A percentile compares a stretch with the other conserved stretches of the same genome.
Evolutionary conservation across 2,797 vertebrate species (phyloP).

Genomic region (Tangara arthus): DNA sequence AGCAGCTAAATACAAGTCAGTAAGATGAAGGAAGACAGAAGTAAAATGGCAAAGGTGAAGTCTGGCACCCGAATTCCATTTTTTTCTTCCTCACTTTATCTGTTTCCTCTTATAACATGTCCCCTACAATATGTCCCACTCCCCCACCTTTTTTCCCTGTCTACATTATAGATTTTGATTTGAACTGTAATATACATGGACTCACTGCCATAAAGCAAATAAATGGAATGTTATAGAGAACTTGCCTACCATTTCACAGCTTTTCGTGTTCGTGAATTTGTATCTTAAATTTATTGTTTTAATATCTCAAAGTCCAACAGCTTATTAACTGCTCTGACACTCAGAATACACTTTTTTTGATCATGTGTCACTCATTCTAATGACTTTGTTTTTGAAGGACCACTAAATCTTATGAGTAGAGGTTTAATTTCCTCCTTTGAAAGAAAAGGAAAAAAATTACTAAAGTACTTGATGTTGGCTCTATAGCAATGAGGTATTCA

Average conservation of each 20-base stretch:
- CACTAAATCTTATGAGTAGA: slow-evolving; percentile 69
- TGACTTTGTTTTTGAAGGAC: slow-evolving; percentile 69
- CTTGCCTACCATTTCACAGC: slow-evolving; percentile 26
- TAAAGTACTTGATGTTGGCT: slow-evolving; percentile 58
- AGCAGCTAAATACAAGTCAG: not conserved
- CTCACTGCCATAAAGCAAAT: slow-evolving; percentile 16
- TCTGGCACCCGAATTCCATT: not conserved
- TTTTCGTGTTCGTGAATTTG: slow-evolving; percentile 52
- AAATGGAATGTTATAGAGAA: slow-evolving; percentile 8
- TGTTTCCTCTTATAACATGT: not conserved
- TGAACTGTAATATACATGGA: slow-evolving; percentile 2
- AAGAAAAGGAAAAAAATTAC: slow-evolving; percentile 60
- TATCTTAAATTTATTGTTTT: slow-evolving; percentile 73
- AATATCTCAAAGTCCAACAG: slow-evolving; percentile 75
- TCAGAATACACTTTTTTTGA: slow-evolving; percentile 61
- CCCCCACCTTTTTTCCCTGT: not conserved
- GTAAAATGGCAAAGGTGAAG: not conserved
- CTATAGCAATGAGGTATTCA: slow-evolving; percentile 66
- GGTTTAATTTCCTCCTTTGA: slow-evolving; percentile 73
- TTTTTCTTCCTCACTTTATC: not conserved
- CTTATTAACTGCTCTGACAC: slow-evolving; percentile 69
- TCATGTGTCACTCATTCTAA: slow-evolving; percentile 69
- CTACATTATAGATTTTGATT: slow-evolving; percentile 27
- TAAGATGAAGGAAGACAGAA: not conserved
- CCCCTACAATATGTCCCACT: not conserved